phyloP scores from a whole-genome alignment of 1,140 invertebrate genomes.

The Thaumatotibia leucotreta region DNA sequence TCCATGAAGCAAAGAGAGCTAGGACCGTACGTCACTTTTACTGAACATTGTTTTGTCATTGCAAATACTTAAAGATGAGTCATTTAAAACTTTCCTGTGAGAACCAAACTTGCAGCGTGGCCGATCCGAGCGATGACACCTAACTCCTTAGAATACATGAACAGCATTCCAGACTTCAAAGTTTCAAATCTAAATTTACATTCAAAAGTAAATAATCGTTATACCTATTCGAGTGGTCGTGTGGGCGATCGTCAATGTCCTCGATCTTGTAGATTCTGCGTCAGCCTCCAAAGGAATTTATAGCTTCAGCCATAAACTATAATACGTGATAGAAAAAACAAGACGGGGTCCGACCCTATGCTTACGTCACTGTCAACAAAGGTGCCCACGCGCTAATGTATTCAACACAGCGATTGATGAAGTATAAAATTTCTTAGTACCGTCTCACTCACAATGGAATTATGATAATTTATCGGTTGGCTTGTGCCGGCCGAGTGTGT shows the following conservation, averaged over 20 bases:
- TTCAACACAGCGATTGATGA: constrained; percentile 73
- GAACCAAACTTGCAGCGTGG: constrained; percentile 1
- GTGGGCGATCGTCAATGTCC: background rate
- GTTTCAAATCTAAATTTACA: constrained; percentile 2
- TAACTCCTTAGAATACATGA: background rate
- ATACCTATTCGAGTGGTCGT: background rate
- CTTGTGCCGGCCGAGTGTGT: constrained; percentile 74
- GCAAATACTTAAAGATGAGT: background rate
- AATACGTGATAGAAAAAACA: constrained; percentile 45
- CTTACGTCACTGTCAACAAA: constrained; percentile 50
- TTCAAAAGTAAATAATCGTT: constrained; percentile 7
- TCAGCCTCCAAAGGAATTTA: constrained; percentile 23
- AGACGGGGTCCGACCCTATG: constrained; percentile 30
- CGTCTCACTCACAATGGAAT: constrained; percentile 76
- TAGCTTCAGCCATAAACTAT: constrained; percentile 28
- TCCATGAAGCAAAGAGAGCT: background rate
- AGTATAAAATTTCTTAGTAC: constrained; percentile 76
- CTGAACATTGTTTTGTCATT: background rate
- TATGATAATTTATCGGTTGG: constrained; percentile 77
- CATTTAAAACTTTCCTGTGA: constrained; percentile 10
- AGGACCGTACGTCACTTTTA: background rate
- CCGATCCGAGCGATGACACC: background rate
- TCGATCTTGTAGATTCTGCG: background rate
- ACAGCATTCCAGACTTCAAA: constrained; percentile 3
- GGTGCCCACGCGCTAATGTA: constrained; percentile 69